These are phyloP conservation scores for Falco peregrinus DNA, from an alignment of 2,797 vertebrate genomes.

Conservation along the genomic window DNA sequence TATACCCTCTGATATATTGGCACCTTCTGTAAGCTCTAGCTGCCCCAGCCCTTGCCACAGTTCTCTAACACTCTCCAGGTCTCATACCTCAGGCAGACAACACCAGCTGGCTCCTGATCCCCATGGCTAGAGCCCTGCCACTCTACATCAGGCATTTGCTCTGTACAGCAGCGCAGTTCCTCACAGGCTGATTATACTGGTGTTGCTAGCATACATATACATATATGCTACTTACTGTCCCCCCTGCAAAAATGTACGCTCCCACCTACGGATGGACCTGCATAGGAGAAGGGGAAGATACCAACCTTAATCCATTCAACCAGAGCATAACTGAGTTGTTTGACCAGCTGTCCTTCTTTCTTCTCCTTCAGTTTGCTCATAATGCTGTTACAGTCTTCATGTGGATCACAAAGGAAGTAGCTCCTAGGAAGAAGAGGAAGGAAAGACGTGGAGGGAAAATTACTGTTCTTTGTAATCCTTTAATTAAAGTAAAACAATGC, in stretches of 20 bases:
- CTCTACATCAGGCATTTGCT: neutral
- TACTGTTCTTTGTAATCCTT: neutral
- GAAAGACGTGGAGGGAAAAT: neutral
- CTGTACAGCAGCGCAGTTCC: neutral
- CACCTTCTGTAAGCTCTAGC: neutral
- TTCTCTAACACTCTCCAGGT: neutral
- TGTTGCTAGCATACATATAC: rapidly evolving
- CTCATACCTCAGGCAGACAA: neutral
- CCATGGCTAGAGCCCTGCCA: neutral
- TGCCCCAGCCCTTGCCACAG: neutral
- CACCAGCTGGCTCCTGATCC: neutral
- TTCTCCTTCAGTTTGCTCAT: neutral
- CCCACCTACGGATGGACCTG: neutral
- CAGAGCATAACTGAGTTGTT: neutral
- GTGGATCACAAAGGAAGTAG: neutral
- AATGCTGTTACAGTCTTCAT: neutral
- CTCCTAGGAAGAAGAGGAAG: neutral
- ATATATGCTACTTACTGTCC: neutral
- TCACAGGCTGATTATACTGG: neutral
- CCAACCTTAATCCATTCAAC: neutral
- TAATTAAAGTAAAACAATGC: neutral
- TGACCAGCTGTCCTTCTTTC: too few species aligned
- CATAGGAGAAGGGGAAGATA: neutral
- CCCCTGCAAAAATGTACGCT: neutral
- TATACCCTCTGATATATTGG: neutral